Evolutionary conservation across 1,140 invertebrate species (phyloP).

Genomic region (Streblospio benedicti): DNA sequence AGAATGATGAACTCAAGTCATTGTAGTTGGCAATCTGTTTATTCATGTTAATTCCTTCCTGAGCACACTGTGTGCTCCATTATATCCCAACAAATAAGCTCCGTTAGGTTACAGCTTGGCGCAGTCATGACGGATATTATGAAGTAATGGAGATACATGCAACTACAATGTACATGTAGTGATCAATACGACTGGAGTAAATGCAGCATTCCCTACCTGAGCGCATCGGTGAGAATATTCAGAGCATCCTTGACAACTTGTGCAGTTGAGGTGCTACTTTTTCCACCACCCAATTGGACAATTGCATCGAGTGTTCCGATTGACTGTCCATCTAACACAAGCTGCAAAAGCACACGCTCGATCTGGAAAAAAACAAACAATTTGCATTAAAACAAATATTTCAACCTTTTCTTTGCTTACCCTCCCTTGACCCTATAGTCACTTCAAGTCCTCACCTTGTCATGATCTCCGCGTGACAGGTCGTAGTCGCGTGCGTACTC

Average conservation of each 20-base stretch:
- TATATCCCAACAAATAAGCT: no score
- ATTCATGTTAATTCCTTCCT: not conserved
- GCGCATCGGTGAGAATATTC: conserved; percentile 11
- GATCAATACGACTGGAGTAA: no score
- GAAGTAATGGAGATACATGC: no score
- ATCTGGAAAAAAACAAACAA: conserved; percentile 21
- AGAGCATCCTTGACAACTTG: conserved; percentile 24
- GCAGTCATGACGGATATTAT: no score
- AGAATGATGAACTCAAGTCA: not conserved
- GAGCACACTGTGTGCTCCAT: no score
- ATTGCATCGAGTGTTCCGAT: conserved; percentile 1
- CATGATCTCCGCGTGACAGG: conserved; percentile 4
- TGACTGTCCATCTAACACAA: conserved; percentile 30
- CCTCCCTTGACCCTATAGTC: not conserved
- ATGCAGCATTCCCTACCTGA: no score
- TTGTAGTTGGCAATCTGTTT: not conserved
- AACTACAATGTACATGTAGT: no score
- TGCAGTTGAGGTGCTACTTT: no score
- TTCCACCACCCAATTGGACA: no score
- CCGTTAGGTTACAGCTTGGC: no score
- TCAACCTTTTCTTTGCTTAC: not conserved
- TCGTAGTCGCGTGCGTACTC: conserved; percentile 9
- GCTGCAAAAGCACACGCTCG: conserved; percentile 25
- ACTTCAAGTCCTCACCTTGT: conserved; percentile 10
- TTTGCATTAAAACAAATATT: not conserved